Evolutionary conservation across 2,797 vertebrate species (phyloP), one percentile per base, ranked within the genome.

Genomic region (Crocidura indochinensis): DNA sequence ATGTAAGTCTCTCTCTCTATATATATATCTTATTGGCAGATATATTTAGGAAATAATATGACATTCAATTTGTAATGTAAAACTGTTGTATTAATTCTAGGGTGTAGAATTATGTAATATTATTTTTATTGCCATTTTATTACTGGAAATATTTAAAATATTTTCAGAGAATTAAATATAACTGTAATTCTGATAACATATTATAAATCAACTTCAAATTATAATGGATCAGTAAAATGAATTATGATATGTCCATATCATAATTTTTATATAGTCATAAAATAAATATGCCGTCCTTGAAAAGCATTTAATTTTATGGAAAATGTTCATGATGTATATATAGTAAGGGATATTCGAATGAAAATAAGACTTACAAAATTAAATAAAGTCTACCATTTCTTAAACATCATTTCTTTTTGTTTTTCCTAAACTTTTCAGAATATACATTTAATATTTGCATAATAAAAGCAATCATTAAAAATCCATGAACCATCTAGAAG

Each of bases 141-240:
- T 19, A 60, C 20, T 60, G 56, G 5, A 65, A 65, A 10, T 65
- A 27, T 27, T 65, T 60, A 4, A 64, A 64, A 24, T 64, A 64
- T 64, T 64, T 24, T 27, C 9, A 27, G 19, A 65, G 64, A 65
- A 65, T 11, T 65, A 27, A 26, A 65, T 26, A 76, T 81, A 81
- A 76, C 64, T 17, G 4, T 80, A 17, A 14, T 86, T 93, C 76
- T 29, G 20, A 27, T 86, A 86, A 71, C 75, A 77, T 73, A 31
- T 26, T 5, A 12, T 31, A 64, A 0, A 2, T 81, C 12, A 38
- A 47, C 82, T 76, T 72, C 56, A n/a, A 38, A 77, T 24, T 76
- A 24, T 75, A 56, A 86, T 76, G 7, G 56, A 64, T 87, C 64
- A 14, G 56, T 82, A 80, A 80, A 73, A 84, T 9, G 60, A 81